A percentile compares a stretch with the other conserved stretches of the same genome.
These are phyloP conservation scores for Diplolepis rosae DNA, from an alignment of 2,888 invertebrate genomes.

Conservation along the genomic window DNA sequence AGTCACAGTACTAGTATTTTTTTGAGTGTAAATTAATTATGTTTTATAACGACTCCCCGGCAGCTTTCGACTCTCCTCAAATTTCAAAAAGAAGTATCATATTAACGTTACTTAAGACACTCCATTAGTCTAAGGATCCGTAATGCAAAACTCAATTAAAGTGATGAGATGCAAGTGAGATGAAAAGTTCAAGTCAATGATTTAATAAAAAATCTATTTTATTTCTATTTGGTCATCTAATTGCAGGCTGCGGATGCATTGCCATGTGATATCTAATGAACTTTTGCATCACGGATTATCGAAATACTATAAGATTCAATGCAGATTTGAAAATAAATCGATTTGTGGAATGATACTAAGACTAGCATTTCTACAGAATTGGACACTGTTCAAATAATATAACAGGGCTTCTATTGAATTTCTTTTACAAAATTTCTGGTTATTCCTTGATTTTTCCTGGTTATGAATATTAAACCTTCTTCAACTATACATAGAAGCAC, in stretches of 20 bases:
- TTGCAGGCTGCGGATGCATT: not conserved
- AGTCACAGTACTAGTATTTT: no score
- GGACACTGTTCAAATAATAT: not conserved
- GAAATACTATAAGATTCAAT: not conserved
- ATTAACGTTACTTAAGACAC: not conserved
- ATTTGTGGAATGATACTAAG: not conserved
- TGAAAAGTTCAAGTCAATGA: not conserved
- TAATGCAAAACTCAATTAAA: not conserved
- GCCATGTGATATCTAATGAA: not conserved
- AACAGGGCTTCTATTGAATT: no score
- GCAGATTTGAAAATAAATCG: not conserved
- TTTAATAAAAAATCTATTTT: not conserved
- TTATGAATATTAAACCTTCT: no score
- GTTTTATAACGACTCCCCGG: no score
- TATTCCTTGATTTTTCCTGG: no score
- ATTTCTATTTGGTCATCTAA: not conserved
- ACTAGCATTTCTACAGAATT: slow-evolving; percentile 12
- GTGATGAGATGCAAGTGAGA: not conserved
- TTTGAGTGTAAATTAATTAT: no score
- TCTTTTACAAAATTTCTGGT: no score
- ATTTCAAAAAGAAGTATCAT: no score
- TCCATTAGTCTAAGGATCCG: not conserved
- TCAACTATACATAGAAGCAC: no score
- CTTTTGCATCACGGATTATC: not conserved
- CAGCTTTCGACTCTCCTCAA: no score